Conservation (phyloP, 2,113 vertebrate genomes). For the Todiramphus chloris region DNA sequence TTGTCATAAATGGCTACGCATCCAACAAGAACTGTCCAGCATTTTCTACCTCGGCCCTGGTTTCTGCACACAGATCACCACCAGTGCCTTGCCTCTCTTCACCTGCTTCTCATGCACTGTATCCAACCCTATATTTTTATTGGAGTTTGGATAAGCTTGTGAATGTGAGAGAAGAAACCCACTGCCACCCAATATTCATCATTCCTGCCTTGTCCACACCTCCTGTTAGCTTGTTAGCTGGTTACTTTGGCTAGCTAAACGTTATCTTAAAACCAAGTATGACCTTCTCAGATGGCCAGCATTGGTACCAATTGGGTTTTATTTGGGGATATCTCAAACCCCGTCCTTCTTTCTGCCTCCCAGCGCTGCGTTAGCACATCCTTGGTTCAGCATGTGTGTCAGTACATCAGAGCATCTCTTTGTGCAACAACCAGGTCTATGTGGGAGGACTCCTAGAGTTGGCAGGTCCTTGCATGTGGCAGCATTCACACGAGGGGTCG, state of each 20-base stretch:
- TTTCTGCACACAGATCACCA: not conserved
- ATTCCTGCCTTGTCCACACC: not conserved
- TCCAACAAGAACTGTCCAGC: not conserved
- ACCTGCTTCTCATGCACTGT: not conserved
- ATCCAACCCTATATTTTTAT: not conserved
- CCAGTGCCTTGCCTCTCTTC: not conserved
- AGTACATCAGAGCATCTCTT: not conserved
- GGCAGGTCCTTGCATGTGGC: not conserved
- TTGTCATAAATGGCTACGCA: not conserved
- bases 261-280: not conserved
- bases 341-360: not conserved
- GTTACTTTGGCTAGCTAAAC: not conserved
- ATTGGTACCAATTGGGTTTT: not conserved
- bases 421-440: accelerated
- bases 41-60: not conserved
- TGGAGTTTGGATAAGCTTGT: not conserved
- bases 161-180: not conserved
- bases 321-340: not conserved
- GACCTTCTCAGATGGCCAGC: not conserved
- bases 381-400: accelerated
- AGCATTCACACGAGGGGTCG: not conserved
- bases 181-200: not conserved
- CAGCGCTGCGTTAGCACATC: not conserved
- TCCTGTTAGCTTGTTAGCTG: not conserved
- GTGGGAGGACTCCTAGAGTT: not conserved